Conservation (phyloP, 1,140 invertebrate species). For the Calephelis virginiensis region DNA sequence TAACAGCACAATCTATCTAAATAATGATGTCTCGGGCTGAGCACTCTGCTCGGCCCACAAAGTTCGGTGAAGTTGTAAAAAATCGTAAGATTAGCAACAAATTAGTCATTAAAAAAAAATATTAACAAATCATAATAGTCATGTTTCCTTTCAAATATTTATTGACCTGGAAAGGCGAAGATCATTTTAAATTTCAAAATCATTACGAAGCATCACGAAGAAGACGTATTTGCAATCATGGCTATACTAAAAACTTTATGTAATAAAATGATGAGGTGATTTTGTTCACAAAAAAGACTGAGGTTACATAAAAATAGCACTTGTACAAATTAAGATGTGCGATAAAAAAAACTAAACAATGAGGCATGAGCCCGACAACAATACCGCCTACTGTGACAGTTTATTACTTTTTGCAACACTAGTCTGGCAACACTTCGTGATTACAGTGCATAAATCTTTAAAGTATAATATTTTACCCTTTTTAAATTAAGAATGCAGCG, state of each 20-base stretch:
- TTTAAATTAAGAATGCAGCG: background rate
- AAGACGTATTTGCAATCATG: background rate
- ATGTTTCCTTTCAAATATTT: too few relatives aligned
- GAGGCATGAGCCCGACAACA: slow-evolving; percentile 27
- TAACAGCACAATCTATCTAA: too few relatives aligned
- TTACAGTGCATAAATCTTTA: slow-evolving; percentile 23
- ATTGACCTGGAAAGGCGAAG: too few relatives aligned
- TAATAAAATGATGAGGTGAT: too few relatives aligned
- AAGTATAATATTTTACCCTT: slow-evolving; percentile 12
- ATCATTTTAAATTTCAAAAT: too few relatives aligned
- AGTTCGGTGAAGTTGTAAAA: too few relatives aligned
- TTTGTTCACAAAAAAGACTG: background rate
- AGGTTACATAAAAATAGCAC: slow-evolving; percentile 19
- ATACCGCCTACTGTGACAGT: slow-evolving; percentile 35
- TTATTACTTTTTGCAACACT: slow-evolving; percentile 35
- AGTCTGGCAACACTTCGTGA: slow-evolving; percentile 28
- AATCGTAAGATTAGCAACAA: too few relatives aligned
- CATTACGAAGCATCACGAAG: too few relatives aligned
- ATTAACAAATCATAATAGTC: too few relatives aligned
- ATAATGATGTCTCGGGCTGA: too few relatives aligned
- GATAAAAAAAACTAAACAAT: slow-evolving; percentile 34
- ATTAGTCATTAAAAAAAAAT: too few relatives aligned
- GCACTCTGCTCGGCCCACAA: too few relatives aligned
- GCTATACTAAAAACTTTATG: background rate
- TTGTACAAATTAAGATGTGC: slow-evolving; percentile 33